Evolutionary conservation across 2,113 vertebrate species (phyloP).

Genomic region (Pedionomus torquatus): DNA sequence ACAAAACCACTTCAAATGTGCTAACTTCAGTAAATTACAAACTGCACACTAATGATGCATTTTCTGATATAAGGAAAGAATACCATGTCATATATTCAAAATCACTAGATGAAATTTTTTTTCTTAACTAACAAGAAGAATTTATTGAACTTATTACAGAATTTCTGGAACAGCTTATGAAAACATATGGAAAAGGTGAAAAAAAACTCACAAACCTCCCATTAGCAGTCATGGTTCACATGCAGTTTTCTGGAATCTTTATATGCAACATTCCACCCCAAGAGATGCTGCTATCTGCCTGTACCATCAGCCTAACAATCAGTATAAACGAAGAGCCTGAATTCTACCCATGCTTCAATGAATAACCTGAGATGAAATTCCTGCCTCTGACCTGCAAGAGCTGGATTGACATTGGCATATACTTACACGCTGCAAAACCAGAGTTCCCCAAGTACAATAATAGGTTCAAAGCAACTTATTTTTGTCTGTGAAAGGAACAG

Average conservation of each 20-base stretch:
- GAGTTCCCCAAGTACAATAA: slow-evolving; percentile 9
- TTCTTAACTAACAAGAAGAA: neutral
- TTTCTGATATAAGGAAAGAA: neutral
- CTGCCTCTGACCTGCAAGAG: neutral
- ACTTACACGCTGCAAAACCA: neutral
- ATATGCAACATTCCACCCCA: neutral
- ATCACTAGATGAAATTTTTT: neutral
- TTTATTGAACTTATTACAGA: neutral
- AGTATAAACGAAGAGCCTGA: neutral
- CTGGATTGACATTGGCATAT: neutral
- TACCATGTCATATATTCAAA: neutral
- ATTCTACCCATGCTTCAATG: neutral
- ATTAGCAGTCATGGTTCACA: neutral
- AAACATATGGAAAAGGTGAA: neutral
- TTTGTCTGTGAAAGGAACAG: slow-evolving; percentile 46
- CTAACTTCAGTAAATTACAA: neutral
- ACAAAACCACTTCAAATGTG: neutral
- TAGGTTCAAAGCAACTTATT: slow-evolving; percentile 57
- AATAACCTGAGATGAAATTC: neutral
- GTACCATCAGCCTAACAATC: neutral
- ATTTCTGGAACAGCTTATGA: neutral
- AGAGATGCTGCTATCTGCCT: neutral
- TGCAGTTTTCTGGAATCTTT: neutral
- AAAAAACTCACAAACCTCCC: neutral
- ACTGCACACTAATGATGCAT: neutral